Evolutionary conservation across 1,140 invertebrate species (phyloP).

Genomic region (Catajapyx aquilonaris): DNA sequence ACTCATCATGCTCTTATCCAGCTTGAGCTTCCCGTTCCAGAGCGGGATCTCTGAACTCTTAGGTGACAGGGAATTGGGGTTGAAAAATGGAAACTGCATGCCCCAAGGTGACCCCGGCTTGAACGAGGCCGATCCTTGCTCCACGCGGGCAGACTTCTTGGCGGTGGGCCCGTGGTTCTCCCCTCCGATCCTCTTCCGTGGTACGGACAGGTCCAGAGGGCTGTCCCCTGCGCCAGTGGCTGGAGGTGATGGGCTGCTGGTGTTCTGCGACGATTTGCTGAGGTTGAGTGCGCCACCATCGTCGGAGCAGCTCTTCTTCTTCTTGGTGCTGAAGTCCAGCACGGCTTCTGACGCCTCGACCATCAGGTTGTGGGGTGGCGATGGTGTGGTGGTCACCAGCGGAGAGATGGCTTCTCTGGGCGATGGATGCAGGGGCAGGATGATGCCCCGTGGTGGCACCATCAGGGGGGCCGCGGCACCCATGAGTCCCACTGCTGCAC

Average conservation of each 20-base stretch:
- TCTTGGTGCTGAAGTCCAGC: slow-evolving; percentile 54
- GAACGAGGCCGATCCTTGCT: too few relatives aligned
- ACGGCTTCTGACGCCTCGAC: slow-evolving; percentile 27
- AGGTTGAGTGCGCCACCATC: slow-evolving; percentile 40
- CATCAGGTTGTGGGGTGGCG: slow-evolving; percentile 19
- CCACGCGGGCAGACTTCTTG: slow-evolving; percentile 39
- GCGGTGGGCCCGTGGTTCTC: slow-evolving; percentile 37
- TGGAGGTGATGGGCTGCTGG: slow-evolving; percentile 22
- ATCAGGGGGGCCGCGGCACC: too few relatives aligned
- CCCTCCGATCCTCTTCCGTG: slow-evolving; percentile 42
- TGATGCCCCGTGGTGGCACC: slow-evolving; percentile 27
- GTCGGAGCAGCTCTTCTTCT: slow-evolving; percentile 28
- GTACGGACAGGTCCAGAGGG: slow-evolving; percentile 55
- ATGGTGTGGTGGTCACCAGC: slow-evolving; percentile 32
- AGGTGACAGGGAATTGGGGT: slow-evolving; percentile 48
- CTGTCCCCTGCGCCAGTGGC: slow-evolving; percentile 38
- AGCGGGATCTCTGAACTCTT: slow-evolving; percentile 20
- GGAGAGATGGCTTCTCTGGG: slow-evolving; percentile 32
- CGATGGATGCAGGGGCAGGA: slow-evolving; percentile 25
- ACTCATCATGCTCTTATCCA: slow-evolving; percentile 8
- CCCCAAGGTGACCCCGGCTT: background rate
- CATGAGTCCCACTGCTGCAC: too few relatives aligned
- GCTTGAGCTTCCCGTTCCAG: slow-evolving; percentile 39
- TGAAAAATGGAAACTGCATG: background rate
- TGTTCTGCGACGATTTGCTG: slow-evolving; percentile 27